phyloP scores from a whole-genome alignment of 2,797 vertebrate species.

The Aratinga solstitialis region DNA sequence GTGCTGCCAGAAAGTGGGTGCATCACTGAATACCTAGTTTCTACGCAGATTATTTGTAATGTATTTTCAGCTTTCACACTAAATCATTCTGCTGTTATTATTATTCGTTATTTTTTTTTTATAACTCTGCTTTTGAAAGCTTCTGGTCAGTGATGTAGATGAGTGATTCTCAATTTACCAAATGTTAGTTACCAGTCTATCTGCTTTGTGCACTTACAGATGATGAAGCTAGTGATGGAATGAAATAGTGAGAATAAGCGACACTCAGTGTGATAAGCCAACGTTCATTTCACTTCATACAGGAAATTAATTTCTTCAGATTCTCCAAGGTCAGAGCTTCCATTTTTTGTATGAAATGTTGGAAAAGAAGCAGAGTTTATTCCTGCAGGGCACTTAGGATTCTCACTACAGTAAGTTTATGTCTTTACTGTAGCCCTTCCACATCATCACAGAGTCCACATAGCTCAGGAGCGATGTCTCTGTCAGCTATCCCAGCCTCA shows the following conservation, averaged over 20 bases:
- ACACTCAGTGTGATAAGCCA: not conserved
- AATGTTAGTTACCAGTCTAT: not conserved
- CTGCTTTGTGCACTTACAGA: not conserved
- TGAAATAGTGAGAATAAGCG: not conserved
- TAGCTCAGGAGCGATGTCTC: not conserved
- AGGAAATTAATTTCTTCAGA: not conserved
- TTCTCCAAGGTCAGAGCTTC: not conserved
- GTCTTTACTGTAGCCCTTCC: not conserved
- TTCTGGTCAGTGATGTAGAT: not conserved
- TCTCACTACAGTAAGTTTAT: not conserved
- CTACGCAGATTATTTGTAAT: not conserved
- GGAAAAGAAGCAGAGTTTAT: not conserved
- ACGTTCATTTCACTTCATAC: not conserved
- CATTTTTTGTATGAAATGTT: not conserved
- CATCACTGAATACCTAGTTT: not conserved
- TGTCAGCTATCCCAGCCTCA: not conserved
- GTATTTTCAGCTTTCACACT: not conserved
- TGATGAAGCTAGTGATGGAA: not conserved
- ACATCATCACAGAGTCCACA: not conserved
- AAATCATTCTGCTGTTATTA: not conserved
- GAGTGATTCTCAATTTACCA: not conserved
- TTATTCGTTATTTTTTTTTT: not conserved
- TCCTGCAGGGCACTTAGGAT: not conserved
- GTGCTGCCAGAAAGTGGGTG: not conserved
- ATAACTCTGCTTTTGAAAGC: not conserved